Evolutionary conservation across 1,140 invertebrate species (phyloP).

Genomic region (Diorhabda carinulata): DNA sequence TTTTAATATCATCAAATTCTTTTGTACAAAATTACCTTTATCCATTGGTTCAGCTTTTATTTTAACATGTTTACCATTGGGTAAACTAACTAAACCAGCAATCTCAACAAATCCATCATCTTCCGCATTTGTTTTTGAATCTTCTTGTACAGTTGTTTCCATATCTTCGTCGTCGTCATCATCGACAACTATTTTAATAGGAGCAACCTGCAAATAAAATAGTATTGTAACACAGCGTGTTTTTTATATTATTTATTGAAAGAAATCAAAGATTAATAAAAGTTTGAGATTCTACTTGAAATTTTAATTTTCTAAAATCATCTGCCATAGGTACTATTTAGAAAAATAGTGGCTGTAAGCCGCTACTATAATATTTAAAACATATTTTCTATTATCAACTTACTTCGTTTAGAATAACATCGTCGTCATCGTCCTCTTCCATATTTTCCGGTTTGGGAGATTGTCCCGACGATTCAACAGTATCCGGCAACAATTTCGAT

Average conservation of each 20-base stretch:
- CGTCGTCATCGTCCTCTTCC: constrained; percentile 50
- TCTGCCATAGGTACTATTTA: too few species aligned
- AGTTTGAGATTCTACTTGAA: too few species aligned
- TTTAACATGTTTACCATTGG: constrained; percentile 48
- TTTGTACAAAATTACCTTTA: constrained; percentile 48
- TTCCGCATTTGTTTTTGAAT: neutral
- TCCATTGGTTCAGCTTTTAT: constrained; percentile 60
- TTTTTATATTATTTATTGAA: too few species aligned
- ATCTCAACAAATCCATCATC: constrained; percentile 50
- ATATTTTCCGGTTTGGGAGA: constrained; percentile 50
- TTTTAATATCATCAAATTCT: too few species aligned
- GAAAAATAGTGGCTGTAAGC: too few species aligned
- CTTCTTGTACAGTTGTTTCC: constrained; percentile 12
- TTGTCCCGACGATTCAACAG: constrained; percentile 39
- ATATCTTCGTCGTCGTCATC: constrained; percentile 48
- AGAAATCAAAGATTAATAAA: too few species aligned
- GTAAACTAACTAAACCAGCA: constrained; percentile 38
- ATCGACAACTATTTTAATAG: constrained; percentile 50
- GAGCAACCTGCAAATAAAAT: constrained; percentile 14
- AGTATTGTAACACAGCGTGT: too few species aligned
- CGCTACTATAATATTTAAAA: too few species aligned
- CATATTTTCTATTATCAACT: neutral
- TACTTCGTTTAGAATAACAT: constrained; percentile 55
- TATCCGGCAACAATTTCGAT: constrained; percentile 27
- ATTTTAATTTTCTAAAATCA: too few species aligned